A percentile compares a stretch with the other conserved stretches of the same genome.
Evolutionary conservation across 1,140 invertebrate genomes (phyloP).

Genomic region (Caenorhabditis briggsae): DNA sequence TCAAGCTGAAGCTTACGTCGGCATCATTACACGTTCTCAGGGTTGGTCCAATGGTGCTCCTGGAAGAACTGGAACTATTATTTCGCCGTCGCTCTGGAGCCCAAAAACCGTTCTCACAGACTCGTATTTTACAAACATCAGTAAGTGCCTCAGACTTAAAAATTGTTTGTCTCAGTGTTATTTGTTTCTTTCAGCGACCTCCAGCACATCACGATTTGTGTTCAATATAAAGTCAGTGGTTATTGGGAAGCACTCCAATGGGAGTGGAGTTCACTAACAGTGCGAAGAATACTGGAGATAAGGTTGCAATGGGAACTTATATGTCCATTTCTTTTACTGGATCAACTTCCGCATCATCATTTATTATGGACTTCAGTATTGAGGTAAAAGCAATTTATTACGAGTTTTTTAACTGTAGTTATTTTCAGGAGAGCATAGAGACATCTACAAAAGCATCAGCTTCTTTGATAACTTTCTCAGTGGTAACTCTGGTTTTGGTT

Average conservation of each 20-base stretch:
- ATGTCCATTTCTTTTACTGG: background rate
- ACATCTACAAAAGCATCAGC: background rate
- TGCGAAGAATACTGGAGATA: background rate
- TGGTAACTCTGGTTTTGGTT: background rate
- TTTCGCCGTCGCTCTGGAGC: background rate
- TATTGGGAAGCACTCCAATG: background rate
- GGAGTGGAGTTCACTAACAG: background rate
- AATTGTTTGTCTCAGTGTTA: no score
- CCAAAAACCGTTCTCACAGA: background rate
- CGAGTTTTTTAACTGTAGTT: no score
- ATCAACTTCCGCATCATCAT: background rate
- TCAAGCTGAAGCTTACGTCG: background rate
- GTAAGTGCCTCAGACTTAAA: no score
- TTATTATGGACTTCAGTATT: background rate
- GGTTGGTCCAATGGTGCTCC: background rate
- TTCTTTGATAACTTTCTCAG: background rate
- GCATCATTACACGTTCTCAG: background rate
- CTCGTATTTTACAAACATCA: background rate
- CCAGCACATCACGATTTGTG: background rate
- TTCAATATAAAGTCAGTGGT: background rate
- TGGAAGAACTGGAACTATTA: background rate
- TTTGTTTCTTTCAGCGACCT: background rate
- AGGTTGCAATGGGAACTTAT: background rate
- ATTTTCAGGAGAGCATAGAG: background rate
- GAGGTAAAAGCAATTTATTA: background rate